A percentile compares a stretch with the other conserved stretches of the same genome.
Evolutionary conservation across 2,888 invertebrate species (phyloP).

Genomic region (Eilema sororculum): DNA sequence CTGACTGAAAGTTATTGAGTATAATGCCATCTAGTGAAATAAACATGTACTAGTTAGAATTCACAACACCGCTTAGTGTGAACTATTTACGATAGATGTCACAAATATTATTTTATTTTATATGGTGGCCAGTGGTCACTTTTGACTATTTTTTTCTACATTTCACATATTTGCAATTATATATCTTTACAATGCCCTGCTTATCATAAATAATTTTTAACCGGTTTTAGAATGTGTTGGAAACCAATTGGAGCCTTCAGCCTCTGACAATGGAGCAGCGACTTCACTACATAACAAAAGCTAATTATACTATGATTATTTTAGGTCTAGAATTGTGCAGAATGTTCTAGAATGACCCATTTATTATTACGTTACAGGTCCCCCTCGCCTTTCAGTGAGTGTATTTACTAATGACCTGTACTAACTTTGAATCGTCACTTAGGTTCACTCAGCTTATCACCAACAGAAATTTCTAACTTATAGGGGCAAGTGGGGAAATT

Average conservation of each 20-base stretch:
- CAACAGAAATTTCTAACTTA: neutral
- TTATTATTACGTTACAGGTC: neutral
- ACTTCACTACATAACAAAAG: too few species aligned
- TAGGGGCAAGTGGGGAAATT: neutral
- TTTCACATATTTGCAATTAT: too few species aligned
- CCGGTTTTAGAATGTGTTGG: too few species aligned
- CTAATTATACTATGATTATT: neutral
- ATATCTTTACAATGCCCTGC: too few species aligned
- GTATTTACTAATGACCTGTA: neutral
- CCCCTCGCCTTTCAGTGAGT: neutral
- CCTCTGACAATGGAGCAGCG: too few species aligned
- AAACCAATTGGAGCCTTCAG: too few species aligned
- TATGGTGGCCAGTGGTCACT: neutral
- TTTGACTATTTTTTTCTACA: too few species aligned
- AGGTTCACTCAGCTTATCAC: neutral
- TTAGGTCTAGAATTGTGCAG: neutral
- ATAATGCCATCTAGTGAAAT: constrained; percentile 1
- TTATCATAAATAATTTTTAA: too few species aligned
- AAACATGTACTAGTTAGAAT: neutral
- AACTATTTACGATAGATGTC: neutral
- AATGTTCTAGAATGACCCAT: too few species aligned
- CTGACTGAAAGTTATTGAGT: neutral
- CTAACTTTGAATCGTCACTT: neutral
- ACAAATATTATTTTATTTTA: neutral
- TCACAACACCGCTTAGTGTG: neutral